Conservation (phyloP, 1,140 invertebrate species). For the Listronotus oregonensis region DNA sequence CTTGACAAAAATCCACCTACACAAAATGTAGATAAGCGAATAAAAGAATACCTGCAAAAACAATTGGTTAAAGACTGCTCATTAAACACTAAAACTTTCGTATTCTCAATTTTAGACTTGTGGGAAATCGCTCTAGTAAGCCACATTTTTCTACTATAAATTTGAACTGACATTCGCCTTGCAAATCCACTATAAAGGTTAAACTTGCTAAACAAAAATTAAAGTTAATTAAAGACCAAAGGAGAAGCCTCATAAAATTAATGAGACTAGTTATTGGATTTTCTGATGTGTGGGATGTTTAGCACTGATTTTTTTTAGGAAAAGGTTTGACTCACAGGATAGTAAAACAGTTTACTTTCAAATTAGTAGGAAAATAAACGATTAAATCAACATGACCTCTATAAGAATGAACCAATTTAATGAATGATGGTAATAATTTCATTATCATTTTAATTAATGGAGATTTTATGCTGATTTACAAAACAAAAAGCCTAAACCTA, state of each 20-base stretch:
- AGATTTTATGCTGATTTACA: no score
- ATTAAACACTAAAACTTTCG: slow-evolving; percentile 60
- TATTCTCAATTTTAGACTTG: slow-evolving; percentile 46
- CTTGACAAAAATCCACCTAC: no score
- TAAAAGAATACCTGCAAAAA: slow-evolving; percentile 67
- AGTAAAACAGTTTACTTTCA: no score
- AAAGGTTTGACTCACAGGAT: background rate
- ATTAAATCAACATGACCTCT: no score
- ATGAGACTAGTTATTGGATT: slow-evolving; percentile 29
- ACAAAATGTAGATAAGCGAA: no score
- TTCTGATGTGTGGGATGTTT: slow-evolving; percentile 12
- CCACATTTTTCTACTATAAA: slow-evolving; percentile 32
- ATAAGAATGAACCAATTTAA: no score
- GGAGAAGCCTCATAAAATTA: slow-evolving; percentile 37
- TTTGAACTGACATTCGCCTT: slow-evolving; percentile 9
- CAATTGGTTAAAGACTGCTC: slow-evolving; percentile 73
- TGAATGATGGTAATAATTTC: no score
- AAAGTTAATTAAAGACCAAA: slow-evolving; percentile 37
- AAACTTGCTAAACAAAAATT: slow-evolving; percentile 23
- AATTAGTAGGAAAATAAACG: no score
- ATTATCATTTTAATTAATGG: no score
- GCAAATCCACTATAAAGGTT: slow-evolving; percentile 8
- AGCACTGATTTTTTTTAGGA: slow-evolving; percentile 14
- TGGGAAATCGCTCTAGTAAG: slow-evolving; percentile 32
- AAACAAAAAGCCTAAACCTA: no score